These are phyloP conservation scores for Elymnias hypermnestra DNA, from an alignment of 1,140 invertebrate species.

Conservation along the genomic window DNA sequence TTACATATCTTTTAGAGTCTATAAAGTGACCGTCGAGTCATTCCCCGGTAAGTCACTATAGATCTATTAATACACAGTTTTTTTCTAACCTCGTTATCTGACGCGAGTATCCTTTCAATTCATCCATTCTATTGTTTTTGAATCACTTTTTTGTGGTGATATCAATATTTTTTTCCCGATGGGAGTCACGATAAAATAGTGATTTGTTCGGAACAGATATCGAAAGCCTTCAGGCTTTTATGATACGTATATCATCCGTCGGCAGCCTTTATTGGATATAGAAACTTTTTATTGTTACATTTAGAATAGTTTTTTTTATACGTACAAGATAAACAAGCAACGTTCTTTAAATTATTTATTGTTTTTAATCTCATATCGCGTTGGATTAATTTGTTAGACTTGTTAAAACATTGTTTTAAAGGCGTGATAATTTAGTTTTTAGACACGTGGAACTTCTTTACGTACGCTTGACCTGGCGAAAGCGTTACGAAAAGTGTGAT, in stretches of 20 bases:
- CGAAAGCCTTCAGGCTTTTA: conserved; percentile 59
- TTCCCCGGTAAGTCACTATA: conserved; percentile 51
- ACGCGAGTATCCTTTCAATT: conserved; percentile 66
- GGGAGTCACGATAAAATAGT: conserved; percentile 65
- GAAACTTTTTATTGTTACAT: conserved; percentile 62
- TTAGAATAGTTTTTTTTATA: conserved; percentile 30
- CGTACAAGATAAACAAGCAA: too few relatives aligned
- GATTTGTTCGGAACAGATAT: conserved; percentile 71
- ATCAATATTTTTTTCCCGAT: conserved; percentile 74
- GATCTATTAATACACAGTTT: conserved; percentile 68
- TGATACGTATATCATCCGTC: conserved; percentile 65
- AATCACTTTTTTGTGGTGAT: conserved; percentile 70
- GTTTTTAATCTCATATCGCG: conserved; percentile 21
- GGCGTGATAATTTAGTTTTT: too few relatives aligned
- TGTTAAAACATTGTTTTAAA: too few relatives aligned
- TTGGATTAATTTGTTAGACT: too few relatives aligned
- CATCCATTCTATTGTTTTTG: conserved; percentile 71
- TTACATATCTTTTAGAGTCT: conserved; percentile 7
- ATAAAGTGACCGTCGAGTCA: conserved; percentile 43
- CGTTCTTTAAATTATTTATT: conserved; percentile 10
- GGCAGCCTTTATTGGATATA: conserved; percentile 63
- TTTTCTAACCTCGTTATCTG: conserved; percentile 65
- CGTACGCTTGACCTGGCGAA: too few relatives aligned
- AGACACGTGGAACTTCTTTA: too few relatives aligned
- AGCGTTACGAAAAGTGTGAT: too few relatives aligned